Evolutionary conservation across 2,797 vertebrate genomes (phyloP).

Genomic region (Eremophila alpestris): DNA sequence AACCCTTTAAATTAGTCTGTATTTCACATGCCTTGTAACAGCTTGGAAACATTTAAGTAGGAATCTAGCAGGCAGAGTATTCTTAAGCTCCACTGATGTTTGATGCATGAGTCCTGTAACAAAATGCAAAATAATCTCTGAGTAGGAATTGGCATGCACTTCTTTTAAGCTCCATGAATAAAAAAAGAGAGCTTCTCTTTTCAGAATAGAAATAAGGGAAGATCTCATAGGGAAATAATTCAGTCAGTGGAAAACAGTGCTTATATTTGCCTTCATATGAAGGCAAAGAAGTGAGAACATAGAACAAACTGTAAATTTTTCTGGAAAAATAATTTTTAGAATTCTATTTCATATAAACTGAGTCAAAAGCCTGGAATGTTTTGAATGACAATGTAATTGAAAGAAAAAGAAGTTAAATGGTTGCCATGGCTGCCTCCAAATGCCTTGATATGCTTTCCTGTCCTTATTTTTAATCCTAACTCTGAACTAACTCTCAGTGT

Average conservation of each 20-base stretch:
- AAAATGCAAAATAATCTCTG: background rate
- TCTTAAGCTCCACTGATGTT: background rate
- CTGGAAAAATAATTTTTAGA: background rate
- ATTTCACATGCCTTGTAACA: background rate
- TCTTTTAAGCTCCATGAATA: background rate
- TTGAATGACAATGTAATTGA: background rate
- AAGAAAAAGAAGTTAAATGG: background rate
- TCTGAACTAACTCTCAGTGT: background rate
- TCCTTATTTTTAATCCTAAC: background rate
- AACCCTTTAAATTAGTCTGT: background rate
- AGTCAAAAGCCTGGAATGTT: background rate
- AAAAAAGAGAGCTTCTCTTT: background rate
- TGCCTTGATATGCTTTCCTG: background rate
- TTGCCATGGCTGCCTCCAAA: slow-evolving; percentile 37
- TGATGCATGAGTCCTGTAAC: background rate
- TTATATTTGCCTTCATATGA: background rate
- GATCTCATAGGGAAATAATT: background rate
- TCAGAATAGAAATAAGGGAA: background rate
- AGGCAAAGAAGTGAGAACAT: background rate
- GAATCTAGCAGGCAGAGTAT: background rate
- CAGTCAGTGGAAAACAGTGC: background rate
- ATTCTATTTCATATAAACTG: background rate
- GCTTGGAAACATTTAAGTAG: background rate
- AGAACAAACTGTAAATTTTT: background rate
- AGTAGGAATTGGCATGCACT: background rate